Base-by-base conservation (phyloP, 2,797 vertebrate genomes). In the Silurus lanzhouensis region DNA sequence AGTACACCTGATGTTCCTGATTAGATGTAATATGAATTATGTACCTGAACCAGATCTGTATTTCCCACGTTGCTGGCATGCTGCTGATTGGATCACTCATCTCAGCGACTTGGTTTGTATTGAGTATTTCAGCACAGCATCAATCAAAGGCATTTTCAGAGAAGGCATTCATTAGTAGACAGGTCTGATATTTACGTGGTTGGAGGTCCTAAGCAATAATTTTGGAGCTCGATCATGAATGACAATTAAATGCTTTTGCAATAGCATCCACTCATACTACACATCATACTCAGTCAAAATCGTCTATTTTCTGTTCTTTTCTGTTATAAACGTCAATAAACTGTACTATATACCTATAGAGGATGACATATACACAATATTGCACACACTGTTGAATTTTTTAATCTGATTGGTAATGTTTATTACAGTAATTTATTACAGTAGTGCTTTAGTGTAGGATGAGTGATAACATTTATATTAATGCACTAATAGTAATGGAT, bases 21-120 rank as follows among this genome's bases (percentile, higher is more conserved):
- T 84, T 64, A 84, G 75, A 57, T 83, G 75, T 46, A 63, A 79
- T 80, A 84, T 84, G 60, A 84, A 68, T 84, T 84, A 87, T 87
- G 76, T 48, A 60, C 64, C 70, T 67, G 61, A 75, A 44, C 27
- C 22, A 57, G 13, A 78, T 84, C 61, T 81, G 86, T 67, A 84
- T 81, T 87, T 83, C 82, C 76, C 31, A 81, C 67, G 76, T 27
- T 81, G 86, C 38, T 60, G 60, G 19, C 77, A 48, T 74, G 13
- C 60, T 67, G 52, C 60, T 81, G n/a, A 67, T 80, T 66, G 58
- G 58, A 38, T 61, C 81, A 83, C 66, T 61, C 64, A 55, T 63
- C 66, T 64, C 25, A 55, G 13, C 7, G 22, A 61, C 14, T 58
- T 22, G 66, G 46, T 77, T 83, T 80, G 66, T 71, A 58, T 44